A percentile compares a stretch with the other conserved stretches of the same genome.
phyloP scores from a whole-genome alignment of 2,888 invertebrate genomes.

The Acrobasis suavella region DNA sequence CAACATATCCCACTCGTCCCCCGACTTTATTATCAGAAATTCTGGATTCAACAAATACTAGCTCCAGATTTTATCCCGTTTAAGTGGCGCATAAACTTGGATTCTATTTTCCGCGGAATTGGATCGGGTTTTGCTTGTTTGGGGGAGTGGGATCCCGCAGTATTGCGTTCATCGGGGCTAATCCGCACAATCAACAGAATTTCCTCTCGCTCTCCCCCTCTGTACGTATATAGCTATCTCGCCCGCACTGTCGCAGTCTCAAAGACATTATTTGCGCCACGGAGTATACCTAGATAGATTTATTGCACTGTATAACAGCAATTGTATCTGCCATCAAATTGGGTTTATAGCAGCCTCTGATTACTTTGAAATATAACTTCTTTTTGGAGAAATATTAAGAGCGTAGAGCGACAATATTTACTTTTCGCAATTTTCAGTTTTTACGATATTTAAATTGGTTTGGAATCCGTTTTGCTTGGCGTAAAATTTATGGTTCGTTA shows the following conservation, averaged over 20 bases:
- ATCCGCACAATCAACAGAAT: slow-evolving; percentile 47
- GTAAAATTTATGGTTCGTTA: slow-evolving; percentile 18
- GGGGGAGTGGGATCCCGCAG: slow-evolving; percentile 20
- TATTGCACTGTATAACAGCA: slow-evolving; percentile 19
- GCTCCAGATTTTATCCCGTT: slow-evolving; percentile 23
- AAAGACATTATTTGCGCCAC: slow-evolving; percentile 24
- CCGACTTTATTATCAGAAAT: slow-evolving; percentile 36
- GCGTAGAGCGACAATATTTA: slow-evolving; percentile 9
- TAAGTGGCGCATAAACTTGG: slow-evolving; percentile 27
- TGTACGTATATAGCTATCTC: slow-evolving; percentile 11
- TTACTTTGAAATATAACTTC: slow-evolving; percentile 19
- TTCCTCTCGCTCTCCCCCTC: slow-evolving; percentile 24
- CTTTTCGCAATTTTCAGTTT: slow-evolving; percentile 10
- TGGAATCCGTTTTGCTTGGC: slow-evolving; percentile 14
- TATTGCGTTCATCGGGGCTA: slow-evolving; percentile 37
- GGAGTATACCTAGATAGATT: slow-evolving; percentile 13
- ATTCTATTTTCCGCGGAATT: slow-evolving; percentile 30
- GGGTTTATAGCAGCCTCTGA: slow-evolving; percentile 14
- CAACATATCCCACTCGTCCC: slow-evolving; percentile 30
- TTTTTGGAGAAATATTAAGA: not conserved
- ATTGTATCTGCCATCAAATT: slow-evolving; percentile 21
- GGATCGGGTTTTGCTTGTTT: slow-evolving; percentile 29
- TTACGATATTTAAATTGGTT: slow-evolving; percentile 19
- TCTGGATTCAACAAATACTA: slow-evolving; percentile 34
- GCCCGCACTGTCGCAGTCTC: slow-evolving; percentile 18